These are phyloP conservation scores for Lophius piscatorius DNA, from an alignment of 2,113 vertebrate species.

Conservation along the genomic window DNA sequence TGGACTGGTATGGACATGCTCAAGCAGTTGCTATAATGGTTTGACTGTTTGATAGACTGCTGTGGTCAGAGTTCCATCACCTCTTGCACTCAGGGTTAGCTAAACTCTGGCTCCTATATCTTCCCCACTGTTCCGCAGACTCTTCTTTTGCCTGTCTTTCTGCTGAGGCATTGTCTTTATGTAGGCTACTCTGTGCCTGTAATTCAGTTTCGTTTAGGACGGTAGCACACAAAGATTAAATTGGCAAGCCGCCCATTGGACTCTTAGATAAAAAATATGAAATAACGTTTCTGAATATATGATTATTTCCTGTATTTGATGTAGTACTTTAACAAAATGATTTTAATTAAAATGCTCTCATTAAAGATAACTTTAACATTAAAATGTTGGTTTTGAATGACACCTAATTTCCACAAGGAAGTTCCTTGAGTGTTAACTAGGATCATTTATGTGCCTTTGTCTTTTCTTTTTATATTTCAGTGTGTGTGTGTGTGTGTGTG, in stretches of 20 bases:
- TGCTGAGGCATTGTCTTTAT: conserved; percentile 50
- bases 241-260: conserved; percentile 50
- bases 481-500: conserved; percentile 1
- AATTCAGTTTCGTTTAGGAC: conserved; percentile 58
- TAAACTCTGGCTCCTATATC: conserved; percentile 11
- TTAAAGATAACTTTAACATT: conserved; percentile 20
- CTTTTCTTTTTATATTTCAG: conserved; percentile 2
- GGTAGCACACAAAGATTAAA: conserved; percentile 54
- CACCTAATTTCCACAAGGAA: conserved; percentile 13
- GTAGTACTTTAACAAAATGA: conserved; percentile 20
- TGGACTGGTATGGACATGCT: conserved; percentile 10
- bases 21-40: conserved; percentile 13
- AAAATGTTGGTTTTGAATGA: conserved; percentile 18
- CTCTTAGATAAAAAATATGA: conserved; percentile 33
- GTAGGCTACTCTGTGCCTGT: conserved; percentile 32
- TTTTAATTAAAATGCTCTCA: conserved; percentile 42
- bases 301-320: conserved; percentile 37
- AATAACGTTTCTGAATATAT: conserved; percentile 35
- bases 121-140: conserved; percentile 10
- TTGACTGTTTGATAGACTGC: conserved; percentile 20
- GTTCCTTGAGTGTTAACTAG: conserved; percentile 21
- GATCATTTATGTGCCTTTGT: conserved; percentile 10
- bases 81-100: conserved; percentile 17
- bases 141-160: conserved; percentile 22
- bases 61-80: conserved; percentile 8